Conservation (phyloP, 2,888 invertebrate species). For the Aleiodes testaceus region DNA sequence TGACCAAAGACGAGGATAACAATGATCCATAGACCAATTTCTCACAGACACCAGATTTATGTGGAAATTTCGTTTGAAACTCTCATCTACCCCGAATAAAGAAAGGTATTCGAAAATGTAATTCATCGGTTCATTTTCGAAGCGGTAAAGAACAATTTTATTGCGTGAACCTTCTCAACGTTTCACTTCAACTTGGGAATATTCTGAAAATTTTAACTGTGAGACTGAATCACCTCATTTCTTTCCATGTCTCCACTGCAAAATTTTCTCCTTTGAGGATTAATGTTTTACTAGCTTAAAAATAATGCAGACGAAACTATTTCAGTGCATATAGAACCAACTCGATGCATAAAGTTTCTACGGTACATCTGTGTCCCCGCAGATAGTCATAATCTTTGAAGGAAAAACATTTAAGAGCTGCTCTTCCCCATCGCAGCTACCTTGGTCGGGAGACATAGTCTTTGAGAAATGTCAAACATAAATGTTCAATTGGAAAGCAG, state of each 20-base stretch:
- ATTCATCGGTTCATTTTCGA: background rate
- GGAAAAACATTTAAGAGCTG: slow-evolving; percentile 9
- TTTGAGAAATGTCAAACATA: slow-evolving; percentile 22
- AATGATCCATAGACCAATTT: too few species aligned
- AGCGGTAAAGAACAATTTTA: too few species aligned
- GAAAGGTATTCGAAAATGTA: background rate
- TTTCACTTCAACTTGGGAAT: too few species aligned
- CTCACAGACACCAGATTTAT: background rate
- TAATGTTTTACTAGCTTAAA: too few species aligned
- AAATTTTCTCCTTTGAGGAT: too few species aligned
- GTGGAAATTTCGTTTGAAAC: background rate
- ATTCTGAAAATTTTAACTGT: too few species aligned
- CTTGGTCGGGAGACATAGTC: background rate
- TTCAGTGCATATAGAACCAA: too few species aligned
- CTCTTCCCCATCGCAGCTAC: slow-evolving; percentile 6
- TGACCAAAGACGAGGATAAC: slow-evolving; percentile 50
- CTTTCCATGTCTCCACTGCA: too few species aligned
- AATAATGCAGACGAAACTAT: too few species aligned
- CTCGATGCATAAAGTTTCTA: slow-evolving; percentile 8
- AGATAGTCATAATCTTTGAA: slow-evolving; percentile 5
- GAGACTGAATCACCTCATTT: too few species aligned
- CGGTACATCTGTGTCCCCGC: slow-evolving; percentile 23
- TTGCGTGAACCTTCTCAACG: too few species aligned
- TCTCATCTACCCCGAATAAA: too few species aligned
- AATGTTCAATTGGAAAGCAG: slow-evolving; percentile 44